Evolutionary conservation across 2,797 vertebrate genomes (phyloP).

Genomic region (Todus mexicanus): DNA sequence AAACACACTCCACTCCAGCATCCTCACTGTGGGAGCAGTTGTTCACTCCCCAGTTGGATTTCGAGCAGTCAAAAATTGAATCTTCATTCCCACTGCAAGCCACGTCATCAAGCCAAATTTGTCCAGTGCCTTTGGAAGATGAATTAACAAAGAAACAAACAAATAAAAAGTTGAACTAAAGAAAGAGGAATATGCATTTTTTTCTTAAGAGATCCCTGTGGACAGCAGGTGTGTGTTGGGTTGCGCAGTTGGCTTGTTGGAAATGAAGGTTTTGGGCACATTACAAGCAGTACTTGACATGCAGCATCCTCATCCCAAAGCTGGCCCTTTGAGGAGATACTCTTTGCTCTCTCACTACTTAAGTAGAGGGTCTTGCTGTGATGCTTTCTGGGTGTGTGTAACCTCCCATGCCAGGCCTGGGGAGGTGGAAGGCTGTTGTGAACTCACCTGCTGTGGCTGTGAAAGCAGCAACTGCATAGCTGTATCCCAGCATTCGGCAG

Average conservation of each 20-base stretch:
- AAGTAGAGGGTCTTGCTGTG: background rate
- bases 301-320: background rate
- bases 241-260: background rate
- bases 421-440: background rate
- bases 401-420: background rate
- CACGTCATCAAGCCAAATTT: constrained; percentile 85
- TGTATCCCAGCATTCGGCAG: constrained; percentile 77
- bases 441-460: constrained; percentile 66
- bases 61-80: constrained; percentile 68
- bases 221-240: fast-evolving
- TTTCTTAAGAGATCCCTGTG: background rate
- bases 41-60: constrained; percentile 46
- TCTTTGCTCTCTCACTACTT: background rate
- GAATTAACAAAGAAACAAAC: background rate
- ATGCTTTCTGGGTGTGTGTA: background rate
- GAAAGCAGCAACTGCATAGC: fast-evolving
- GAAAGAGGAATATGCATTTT: background rate
- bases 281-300: background rate
- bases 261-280: background rate
- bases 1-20: constrained; percentile 73
- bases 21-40: constrained; percentile 85
- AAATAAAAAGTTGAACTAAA: background rate
- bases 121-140: constrained; percentile 74
- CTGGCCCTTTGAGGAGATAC: background rate
- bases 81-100: constrained; percentile 72